Evolutionary conservation across 1,140 invertebrate species (phyloP).

Genomic region (Ips nitidus): DNA sequence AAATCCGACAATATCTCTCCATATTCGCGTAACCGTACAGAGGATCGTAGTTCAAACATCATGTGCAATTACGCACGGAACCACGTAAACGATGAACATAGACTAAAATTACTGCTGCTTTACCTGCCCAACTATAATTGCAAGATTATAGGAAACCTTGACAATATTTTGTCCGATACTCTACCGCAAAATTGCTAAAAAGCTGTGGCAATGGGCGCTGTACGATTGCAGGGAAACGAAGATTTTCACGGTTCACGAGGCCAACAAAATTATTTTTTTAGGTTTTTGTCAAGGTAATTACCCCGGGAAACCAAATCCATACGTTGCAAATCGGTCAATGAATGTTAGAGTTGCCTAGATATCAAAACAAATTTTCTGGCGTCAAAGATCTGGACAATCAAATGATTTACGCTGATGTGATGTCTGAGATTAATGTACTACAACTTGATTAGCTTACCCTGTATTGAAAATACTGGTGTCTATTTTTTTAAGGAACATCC

Average conservation of each 20-base stretch:
- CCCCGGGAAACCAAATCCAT: not conserved
- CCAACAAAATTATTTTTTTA: constrained; percentile 17
- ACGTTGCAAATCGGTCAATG: too few relatives aligned
- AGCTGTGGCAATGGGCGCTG: not conserved
- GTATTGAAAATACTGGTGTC: too few relatives aligned
- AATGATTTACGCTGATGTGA: too few relatives aligned
- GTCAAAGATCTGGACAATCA: too few relatives aligned
- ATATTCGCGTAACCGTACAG: too few relatives aligned
- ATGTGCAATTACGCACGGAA: constrained; percentile 8
- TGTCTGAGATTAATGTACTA: too few relatives aligned
- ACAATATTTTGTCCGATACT: constrained; percentile 24
- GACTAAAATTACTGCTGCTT: constrained; percentile 9
- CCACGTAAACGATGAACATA: constrained; percentile 9
- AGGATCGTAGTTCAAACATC: not conserved
- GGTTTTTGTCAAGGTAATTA: constrained; percentile 7
- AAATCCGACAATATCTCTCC: too few relatives aligned
- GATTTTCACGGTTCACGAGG: constrained; percentile 15
- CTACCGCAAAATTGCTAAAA: constrained; percentile 23
- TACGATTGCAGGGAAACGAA: constrained; percentile 9
- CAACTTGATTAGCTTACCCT: too few relatives aligned
- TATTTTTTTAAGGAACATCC: too few relatives aligned
- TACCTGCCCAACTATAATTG: constrained; percentile 9
- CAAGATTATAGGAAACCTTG: constrained; percentile 23
- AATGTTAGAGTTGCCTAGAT: too few relatives aligned
- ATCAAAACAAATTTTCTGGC: too few relatives aligned